These are phyloP conservation scores for Lomographa bimaculata DNA, from an alignment of 2,888 invertebrate species.

Conservation along the genomic window DNA sequence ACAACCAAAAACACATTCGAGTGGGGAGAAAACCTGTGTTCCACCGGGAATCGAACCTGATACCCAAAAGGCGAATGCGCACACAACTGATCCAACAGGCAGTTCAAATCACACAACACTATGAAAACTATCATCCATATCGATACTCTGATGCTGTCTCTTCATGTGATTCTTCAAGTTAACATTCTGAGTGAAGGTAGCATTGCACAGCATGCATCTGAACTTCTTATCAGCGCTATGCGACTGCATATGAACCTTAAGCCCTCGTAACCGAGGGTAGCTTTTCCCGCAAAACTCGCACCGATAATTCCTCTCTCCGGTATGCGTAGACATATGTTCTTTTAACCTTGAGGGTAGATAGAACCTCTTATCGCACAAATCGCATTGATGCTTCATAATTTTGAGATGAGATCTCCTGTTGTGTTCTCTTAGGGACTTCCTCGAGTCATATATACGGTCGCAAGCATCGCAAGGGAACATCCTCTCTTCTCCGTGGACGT, in stretches of 20 bases:
- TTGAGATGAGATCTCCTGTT: conserved; percentile 65
- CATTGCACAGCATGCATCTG: conserved; percentile 77
- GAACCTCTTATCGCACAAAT: conserved; percentile 69
- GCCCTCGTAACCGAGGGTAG: conserved; percentile 80
- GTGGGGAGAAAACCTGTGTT: no score
- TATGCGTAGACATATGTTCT: conserved; percentile 80
- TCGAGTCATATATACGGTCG: conserved; percentile 66
- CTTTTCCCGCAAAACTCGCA: conserved; percentile 84
- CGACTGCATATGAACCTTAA: conserved; percentile 83
- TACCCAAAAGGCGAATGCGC: no score
- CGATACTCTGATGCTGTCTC: conserved; percentile 70
- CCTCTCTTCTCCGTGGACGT: conserved; percentile 66
- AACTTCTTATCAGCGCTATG: conserved; percentile 80
- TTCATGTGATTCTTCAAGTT: conserved; percentile 84
- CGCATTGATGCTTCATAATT: conserved; percentile 67
- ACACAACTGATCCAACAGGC: no score
- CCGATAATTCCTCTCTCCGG: conserved; percentile 76
- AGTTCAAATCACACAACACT: conserved; percentile 1
- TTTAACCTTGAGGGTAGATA: conserved; percentile 70
- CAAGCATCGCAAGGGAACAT: conserved; percentile 68
- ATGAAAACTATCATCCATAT: conserved; percentile 46
- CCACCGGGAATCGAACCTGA: no score
- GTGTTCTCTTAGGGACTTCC: conserved; percentile 70
- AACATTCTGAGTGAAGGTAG: conserved; percentile 81
- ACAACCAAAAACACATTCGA: no score